phyloP scores from a whole-genome alignment of 2,113 vertebrate genomes.

The Lates calcarifer region DNA sequence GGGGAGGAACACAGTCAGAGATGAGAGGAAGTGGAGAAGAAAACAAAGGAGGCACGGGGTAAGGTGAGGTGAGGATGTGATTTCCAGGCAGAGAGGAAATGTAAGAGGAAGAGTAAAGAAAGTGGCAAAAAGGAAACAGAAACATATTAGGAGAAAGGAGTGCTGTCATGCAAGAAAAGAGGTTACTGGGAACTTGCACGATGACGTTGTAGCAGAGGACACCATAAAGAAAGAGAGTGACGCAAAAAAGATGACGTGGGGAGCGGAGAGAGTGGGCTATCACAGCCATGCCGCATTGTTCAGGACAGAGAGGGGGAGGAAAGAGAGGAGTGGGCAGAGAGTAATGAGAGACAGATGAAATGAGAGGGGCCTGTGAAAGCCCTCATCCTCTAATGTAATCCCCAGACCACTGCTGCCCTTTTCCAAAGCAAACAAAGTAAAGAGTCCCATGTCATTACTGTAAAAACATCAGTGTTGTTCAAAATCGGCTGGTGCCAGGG shows the following conservation, averaged over 20 bases:
- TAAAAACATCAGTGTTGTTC: slow-evolving; percentile 24
- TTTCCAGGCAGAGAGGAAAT: background rate
- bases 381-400: slow-evolving; percentile 26
- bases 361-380: slow-evolving; percentile 38
- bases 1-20: background rate
- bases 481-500: background rate
- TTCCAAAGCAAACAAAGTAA: slow-evolving; percentile 34
- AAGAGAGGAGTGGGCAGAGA: slow-evolving; percentile 33
- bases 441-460: slow-evolving; percentile 10
- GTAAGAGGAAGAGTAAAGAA: background rate
- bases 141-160: background rate
- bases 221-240: slow-evolving; percentile 5
- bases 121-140: background rate
- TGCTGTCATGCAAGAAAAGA: background rate
- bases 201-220: background rate
- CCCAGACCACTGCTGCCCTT: slow-evolving; percentile 19
- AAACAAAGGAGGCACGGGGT: slow-evolving; percentile 18
- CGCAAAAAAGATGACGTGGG: slow-evolving; percentile 6
- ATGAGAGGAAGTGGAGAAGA: slow-evolving; percentile 16
- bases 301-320: slow-evolving; percentile 20
- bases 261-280: background rate
- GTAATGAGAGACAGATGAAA: slow-evolving; percentile 28
- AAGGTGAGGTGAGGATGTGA: slow-evolving; percentile 20
- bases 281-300: slow-evolving; percentile 33
- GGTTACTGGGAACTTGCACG: background rate